These are phyloP conservation scores for Caenorhabditis japonica DNA, from an alignment of 2,888 invertebrate species.

Conservation along the genomic window DNA sequence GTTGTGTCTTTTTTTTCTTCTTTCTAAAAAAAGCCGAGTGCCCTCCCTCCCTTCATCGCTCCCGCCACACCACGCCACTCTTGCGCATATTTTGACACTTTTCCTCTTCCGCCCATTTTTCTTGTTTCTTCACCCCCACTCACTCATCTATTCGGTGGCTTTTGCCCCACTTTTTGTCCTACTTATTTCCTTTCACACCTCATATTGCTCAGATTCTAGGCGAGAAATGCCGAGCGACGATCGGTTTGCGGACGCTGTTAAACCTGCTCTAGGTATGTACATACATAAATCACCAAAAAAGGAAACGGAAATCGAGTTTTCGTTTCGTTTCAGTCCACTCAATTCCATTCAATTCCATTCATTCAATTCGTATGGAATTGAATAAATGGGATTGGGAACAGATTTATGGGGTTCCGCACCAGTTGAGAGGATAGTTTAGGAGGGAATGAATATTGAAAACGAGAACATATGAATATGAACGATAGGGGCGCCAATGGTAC, in stretches of 20 bases:
- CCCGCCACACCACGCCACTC: too few species aligned
- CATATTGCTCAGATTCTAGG: slow-evolving; percentile 14
- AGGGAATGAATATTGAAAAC: too few species aligned
- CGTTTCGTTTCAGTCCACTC: too few species aligned
- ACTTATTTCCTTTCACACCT: neutral
- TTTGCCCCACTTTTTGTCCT: neutral
- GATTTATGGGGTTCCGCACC: slow-evolving; percentile 9
- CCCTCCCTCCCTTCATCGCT: slow-evolving; percentile 6
- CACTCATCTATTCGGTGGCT: slow-evolving; percentile 16
- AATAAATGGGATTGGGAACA: slow-evolving; percentile 8
- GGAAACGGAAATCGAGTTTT: too few species aligned
- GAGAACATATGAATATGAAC: too few species aligned
- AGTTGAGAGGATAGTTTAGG: too few species aligned
- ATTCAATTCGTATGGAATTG: too few species aligned
- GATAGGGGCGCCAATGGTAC: too few species aligned
- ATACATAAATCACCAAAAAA: too few species aligned
- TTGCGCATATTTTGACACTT: slow-evolving; percentile 25
- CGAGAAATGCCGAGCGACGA: slow-evolving; percentile 64
- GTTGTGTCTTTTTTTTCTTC: neutral
- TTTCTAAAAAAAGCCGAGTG: neutral
- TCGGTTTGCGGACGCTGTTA: slow-evolving; percentile 69
- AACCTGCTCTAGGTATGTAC: slow-evolving; percentile 70
- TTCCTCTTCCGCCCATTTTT: slow-evolving; percentile 1
- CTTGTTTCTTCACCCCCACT: slow-evolving; percentile 1
- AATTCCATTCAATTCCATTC: too few species aligned